phyloP scores from a whole-genome alignment of 2,113 vertebrate species.

The Bolborhynchus lineola region DNA sequence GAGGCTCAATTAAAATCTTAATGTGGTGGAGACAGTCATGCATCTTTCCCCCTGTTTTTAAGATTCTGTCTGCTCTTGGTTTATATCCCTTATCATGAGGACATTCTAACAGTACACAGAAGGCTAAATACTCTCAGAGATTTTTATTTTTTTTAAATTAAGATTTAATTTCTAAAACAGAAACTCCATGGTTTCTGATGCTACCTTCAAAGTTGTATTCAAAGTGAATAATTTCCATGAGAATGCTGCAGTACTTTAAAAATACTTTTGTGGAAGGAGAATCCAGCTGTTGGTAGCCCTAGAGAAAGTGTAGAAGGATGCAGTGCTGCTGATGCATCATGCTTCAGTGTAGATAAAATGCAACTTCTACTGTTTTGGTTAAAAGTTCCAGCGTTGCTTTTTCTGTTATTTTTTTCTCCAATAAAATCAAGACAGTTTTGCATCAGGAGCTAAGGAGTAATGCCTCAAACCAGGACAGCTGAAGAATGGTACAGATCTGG shows the following conservation, averaged over 20 bases:
- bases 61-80: background rate
- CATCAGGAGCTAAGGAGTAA: background rate
- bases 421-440: background rate
- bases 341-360: background rate
- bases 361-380: accelerated
- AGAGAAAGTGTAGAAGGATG: background rate
- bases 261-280: background rate
- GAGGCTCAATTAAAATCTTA: background rate
- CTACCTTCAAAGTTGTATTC: background rate
- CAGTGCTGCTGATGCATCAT: background rate
- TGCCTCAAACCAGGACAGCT: background rate
- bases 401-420: background rate
- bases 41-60: accelerated
- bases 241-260: background rate
- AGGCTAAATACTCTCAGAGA: background rate
- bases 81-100: background rate
- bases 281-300: background rate
- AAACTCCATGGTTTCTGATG: background rate
- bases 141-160: background rate
- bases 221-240: background rate
- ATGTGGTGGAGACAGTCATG: background rate
- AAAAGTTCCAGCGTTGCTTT: background rate
- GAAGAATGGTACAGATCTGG: background rate
- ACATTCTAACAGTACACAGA: background rate
- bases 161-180: background rate